phyloP scores from a whole-genome alignment of 2,113 vertebrate species.

The Myxocyprinus asiaticus region DNA sequence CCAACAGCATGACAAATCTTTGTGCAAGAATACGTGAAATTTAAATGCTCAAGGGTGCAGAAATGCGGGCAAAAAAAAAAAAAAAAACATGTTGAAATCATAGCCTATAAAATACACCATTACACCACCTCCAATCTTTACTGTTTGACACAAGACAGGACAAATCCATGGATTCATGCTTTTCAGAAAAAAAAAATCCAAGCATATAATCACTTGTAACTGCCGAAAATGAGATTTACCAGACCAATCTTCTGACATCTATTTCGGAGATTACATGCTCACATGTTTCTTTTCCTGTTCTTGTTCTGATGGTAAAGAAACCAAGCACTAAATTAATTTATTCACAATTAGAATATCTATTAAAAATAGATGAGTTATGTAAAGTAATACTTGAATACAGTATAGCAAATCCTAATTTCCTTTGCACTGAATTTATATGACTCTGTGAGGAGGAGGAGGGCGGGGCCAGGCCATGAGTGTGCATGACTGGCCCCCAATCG shows the following conservation, averaged over 20 bases:
- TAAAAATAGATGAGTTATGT: neutral
- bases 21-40: neutral
- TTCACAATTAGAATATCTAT: neutral
- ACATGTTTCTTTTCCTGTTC: neutral
- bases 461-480: no score
- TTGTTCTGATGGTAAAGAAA: no score
- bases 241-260: no score
- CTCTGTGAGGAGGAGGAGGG: no score
- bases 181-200: neutral
- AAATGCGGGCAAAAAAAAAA: neutral
- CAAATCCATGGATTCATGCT: neutral
- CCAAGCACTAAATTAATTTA: neutral
- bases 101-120: neutral
- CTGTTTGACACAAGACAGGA: neutral
- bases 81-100: neutral
- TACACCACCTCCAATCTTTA: neutral
- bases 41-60: conserved; percentile 12
- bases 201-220: neutral
- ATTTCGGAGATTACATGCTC: no score
- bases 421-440: conserved; percentile 9
- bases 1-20: neutral
- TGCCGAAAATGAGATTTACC: neutral
- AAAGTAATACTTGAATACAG: neutral
- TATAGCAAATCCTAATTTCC: neutral
- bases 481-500: no score